Base-by-base conservation (phyloP, 2,797 vertebrate species). In the Eurystomus glaucurus region DNA sequence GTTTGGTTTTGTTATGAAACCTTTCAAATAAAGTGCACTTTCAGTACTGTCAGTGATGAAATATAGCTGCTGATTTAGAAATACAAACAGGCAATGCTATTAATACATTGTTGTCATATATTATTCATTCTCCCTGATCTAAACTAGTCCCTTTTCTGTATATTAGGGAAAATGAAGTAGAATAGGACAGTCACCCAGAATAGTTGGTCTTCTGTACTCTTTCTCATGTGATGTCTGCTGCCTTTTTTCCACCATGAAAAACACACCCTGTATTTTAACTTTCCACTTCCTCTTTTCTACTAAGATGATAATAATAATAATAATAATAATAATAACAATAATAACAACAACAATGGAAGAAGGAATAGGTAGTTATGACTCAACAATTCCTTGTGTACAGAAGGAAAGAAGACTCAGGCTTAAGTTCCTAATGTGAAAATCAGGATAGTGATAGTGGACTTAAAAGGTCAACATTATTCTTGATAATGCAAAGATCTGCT, bases 21-120 rank as follows among this genome's bases (percentile, higher is more conserved):
- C 87, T 94, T 79, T 94, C 87, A 95, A 91, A 86, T 88, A 71
- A 95, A 91, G 61, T 88, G 89, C 75, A 71, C 61, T 94, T 93
- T 84, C 69, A 37, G 52, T 94, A 35, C 28, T 94, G 78, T 81
- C 76, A 64, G 22, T 68, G 48, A 57, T 83, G 79, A 94, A 93
- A 77, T 93, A 88, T 37, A 84, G 65, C 68, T 88, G 43, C 61
- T 91, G 85, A 57, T 91, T 75, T 90, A 91, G 87, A 95, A 74
- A 82, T 91, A 83, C 80, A 95, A 90, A 93, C 85, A 91, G 43
- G 79, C 82, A 78, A 66, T 85, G 64, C 64, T 95, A 70, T 94
- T 85, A 94, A 91, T 94, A 88, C 41, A 58, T 61, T 78, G 18
- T 72, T 92, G 76, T 68, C 65, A 91, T 93, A 65, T 90, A 90